Conservation (phyloP, 30 jellyfish, hydroid and myxozoan genomes). For the Pseudorhiza aurosa region DNA sequence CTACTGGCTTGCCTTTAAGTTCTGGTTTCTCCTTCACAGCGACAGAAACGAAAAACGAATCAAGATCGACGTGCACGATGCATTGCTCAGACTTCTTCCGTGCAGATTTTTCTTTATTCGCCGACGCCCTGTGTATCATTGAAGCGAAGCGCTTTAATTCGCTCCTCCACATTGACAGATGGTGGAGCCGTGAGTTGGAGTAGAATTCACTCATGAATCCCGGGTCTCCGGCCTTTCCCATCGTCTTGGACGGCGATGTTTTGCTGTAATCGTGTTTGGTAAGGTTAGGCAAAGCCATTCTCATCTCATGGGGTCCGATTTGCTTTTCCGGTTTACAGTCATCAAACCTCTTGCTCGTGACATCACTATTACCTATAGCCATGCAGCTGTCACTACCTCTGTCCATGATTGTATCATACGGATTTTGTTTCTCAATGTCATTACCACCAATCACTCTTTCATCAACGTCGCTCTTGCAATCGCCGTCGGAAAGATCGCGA, state of each 20-base stretch:
- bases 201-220: constrained; percentile 89
- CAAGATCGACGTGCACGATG: constrained; percentile 94
- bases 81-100: constrained; percentile 20
- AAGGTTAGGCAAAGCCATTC: constrained; percentile 20
- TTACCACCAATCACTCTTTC: background rate
- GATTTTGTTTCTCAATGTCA: background rate
- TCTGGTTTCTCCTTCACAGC: constrained; percentile 86
- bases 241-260: constrained; percentile 35
- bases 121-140: constrained; percentile 51
- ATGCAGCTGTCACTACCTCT: background rate
- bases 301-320: too few relatives aligned
- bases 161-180: constrained; percentile 94
- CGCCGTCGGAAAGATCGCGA: background rate
- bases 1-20: constrained; percentile 88
- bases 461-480: background rate
- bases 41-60: constrained; percentile 96
- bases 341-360: too few relatives aligned
- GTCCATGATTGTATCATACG: background rate
- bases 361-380: background rate
- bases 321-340: too few relatives aligned
- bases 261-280: constrained; percentile 77
- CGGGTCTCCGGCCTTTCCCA: constrained; percentile 89
- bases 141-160: constrained; percentile 85
- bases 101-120: constrained; percentile 3
- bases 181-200: constrained; percentile 94